Evolutionary conservation across 2,888 invertebrate genomes (phyloP).

Genomic region (Nomada ruficornis): DNA sequence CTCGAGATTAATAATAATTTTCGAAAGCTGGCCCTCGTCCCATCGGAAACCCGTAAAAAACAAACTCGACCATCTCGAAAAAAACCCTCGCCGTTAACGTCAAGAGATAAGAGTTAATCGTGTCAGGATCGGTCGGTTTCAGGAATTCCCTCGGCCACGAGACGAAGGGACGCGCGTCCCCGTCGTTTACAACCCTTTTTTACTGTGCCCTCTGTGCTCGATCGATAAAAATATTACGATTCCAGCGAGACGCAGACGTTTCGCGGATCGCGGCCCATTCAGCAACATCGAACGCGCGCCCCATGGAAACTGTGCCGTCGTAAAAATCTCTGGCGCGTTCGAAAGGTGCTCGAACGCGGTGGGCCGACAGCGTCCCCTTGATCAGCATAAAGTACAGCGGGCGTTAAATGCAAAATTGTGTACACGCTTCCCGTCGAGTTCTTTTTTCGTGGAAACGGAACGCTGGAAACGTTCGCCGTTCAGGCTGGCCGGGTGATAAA

Average conservation of each 20-base stretch:
- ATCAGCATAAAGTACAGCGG: slow-evolving; percentile 44
- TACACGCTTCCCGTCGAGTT: slow-evolving; percentile 28
- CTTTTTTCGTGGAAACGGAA: slow-evolving; percentile 16
- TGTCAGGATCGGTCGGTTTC: background rate
- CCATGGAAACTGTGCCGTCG: slow-evolving; percentile 39
- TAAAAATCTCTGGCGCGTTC: slow-evolving; percentile 40
- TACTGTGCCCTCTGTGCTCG: slow-evolving; percentile 3
- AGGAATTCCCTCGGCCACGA: background rate
- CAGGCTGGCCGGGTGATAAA: slow-evolving; percentile 40
- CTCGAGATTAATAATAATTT: background rate
- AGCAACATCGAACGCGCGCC: slow-evolving; percentile 28
- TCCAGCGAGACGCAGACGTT: slow-evolving; percentile 14
- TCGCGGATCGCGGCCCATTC: slow-evolving; percentile 30
- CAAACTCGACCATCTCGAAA: background rate
- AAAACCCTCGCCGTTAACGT: background rate
- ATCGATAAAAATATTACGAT: slow-evolving; percentile 43
- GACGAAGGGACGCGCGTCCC: background rate
- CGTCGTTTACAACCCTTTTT: slow-evolving; percentile 23
- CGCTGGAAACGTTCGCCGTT: slow-evolving; percentile 35
- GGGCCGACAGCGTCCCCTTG: slow-evolving; percentile 11
- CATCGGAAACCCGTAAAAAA: background rate
- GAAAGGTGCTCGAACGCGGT: background rate
- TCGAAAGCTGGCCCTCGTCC: background rate
- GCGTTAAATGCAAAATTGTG: slow-evolving; percentile 54
- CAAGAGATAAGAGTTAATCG: slow-evolving; percentile 15